Conservation (phyloP, 2,888 invertebrate species). For the Shargacucullia verbasci region DNA sequence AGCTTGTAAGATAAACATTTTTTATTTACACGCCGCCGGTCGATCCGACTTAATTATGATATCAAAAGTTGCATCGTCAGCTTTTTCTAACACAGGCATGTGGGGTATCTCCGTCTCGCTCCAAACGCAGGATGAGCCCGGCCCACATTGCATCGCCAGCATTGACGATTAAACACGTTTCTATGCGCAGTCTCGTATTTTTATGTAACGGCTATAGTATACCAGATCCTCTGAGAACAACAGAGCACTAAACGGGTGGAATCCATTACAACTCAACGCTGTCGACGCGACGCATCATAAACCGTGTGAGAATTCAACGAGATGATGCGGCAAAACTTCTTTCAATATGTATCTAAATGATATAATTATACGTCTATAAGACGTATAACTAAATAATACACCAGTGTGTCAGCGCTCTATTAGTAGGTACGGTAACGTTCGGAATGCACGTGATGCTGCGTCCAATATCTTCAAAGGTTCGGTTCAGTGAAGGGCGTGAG, state of each 20-base stretch:
- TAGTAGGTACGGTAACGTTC: slow-evolving; percentile 57
- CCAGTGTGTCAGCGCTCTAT: slow-evolving; percentile 70
- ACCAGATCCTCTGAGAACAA: slow-evolving; percentile 57
- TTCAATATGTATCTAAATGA: slow-evolving; percentile 67
- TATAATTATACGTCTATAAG: slow-evolving; percentile 68
- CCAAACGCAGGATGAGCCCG: slow-evolving; percentile 72
- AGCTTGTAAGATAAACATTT: slow-evolving; percentile 82
- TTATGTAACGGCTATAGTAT: slow-evolving; percentile 64
- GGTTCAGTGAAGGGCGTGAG: slow-evolving; percentile 75
- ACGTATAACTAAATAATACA: slow-evolving; percentile 68
- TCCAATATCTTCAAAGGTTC: slow-evolving; percentile 61
- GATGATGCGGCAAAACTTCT: slow-evolving; percentile 76
- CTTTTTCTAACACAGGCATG: slow-evolving; percentile 69
- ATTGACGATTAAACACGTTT: slow-evolving; percentile 86
- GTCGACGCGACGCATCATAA: slow-evolving; percentile 62
- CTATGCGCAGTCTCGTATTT: slow-evolving; percentile 86
- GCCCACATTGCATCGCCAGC: slow-evolving; percentile 74
- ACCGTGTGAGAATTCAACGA: slow-evolving; percentile 70
- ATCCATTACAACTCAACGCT: slow-evolving; percentile 64
- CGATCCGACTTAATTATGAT: slow-evolving; percentile 83
- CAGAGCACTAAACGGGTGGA: slow-evolving; percentile 70
- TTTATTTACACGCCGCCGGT: slow-evolving; percentile 73
- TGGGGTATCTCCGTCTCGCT: slow-evolving; percentile 68
- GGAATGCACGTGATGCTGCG: slow-evolving; percentile 59
- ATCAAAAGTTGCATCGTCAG: slow-evolving; percentile 83